Evolutionary conservation across 2,888 invertebrate genomes (phyloP), one percentile per base, ranked within the genome.

Genomic region (Esperia sulphurella): DNA sequence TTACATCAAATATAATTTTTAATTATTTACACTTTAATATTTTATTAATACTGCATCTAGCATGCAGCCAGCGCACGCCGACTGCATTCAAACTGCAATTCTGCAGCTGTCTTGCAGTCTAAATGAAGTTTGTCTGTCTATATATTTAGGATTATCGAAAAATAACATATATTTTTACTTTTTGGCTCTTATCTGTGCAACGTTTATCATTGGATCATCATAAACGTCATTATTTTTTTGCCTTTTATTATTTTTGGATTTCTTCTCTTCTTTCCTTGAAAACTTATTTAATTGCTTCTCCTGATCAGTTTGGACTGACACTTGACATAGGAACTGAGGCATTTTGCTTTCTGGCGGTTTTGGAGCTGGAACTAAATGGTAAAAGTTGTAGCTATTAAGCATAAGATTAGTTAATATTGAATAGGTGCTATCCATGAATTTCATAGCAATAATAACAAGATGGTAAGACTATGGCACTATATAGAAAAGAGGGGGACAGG

Each of bases 191-290:
- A 93, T 66, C 49, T 90, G 84, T 0, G 86, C 76, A 10, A 91
- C 81, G 21, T 21, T 21, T 21, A 21, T 21, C 21, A 2, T 21
- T 2, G 21, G 21, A 21, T 21, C 21, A 2, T 21, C 21, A 21
- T 21, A 21, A 5, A 90, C 85, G 0, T 86, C 88, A 10, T 83
- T 84, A 21, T 71, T 90, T 48, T 76, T 83, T 28, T 77, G n/a
- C 3, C n/a, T 90, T 48, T 76, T 83, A 30, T 77, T 71, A 45
- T 72, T 84, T 48, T 87, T 92, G 0, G 92, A 71, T 71, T 94
- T 95, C 77, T 96, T 97, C 73, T 96, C 97, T 73, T 96, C 95
- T 75, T 96, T 96, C 6, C 96, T 91, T 13, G 94, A 92, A 53
- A 94, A 92, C 71, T 97, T 97, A 8, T 91, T 90, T 10, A 95